phyloP scores from a whole-genome alignment of 2,888 invertebrate genomes.

The Trissonchulus sp. region DNA sequence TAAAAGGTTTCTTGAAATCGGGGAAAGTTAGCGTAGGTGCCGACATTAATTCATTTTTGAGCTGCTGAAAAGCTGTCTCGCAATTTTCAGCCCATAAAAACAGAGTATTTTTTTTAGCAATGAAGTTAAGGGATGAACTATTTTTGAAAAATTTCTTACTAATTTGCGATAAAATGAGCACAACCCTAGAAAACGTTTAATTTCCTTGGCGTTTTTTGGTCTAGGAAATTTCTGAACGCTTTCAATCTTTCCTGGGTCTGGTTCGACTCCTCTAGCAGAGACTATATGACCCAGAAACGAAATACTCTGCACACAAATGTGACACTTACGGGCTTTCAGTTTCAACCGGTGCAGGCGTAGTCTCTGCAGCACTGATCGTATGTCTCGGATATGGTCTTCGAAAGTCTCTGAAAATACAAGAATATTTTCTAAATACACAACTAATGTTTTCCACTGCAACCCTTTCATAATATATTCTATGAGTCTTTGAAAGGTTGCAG shows the following conservation, averaged over 20 bases:
- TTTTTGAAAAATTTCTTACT: background rate
- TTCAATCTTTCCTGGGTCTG: conserved; percentile 9
- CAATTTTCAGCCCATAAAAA: background rate
- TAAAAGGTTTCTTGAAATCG: conserved; percentile 19
- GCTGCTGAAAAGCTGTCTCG: background rate
- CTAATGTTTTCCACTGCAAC: background rate
- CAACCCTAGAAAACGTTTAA: conserved; percentile 9
- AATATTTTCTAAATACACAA: conserved; percentile 26
- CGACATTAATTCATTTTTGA: background rate
- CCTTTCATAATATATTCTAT: background rate
- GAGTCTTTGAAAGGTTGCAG: no score
- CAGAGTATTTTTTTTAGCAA: background rate
- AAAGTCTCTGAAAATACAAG: no score
- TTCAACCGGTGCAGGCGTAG: background rate
- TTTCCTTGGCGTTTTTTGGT: background rate
- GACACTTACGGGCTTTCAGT: background rate
- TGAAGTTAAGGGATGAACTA: background rate
- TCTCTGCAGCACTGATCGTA: conserved; percentile 1
- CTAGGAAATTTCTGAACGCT: background rate
- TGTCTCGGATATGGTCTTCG: background rate
- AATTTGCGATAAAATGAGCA: background rate
- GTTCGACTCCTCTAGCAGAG: background rate
- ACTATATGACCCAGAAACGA: conserved; percentile 17
- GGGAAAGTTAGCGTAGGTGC: conserved; percentile 1
- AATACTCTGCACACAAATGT: background rate